Percentiles rank a stretch among this genome's conserved stretches.
These are phyloP conservation scores for Lutjanus argentimaculatus DNA, from an alignment of 2,797 vertebrate species.

Conservation along the genomic window DNA sequence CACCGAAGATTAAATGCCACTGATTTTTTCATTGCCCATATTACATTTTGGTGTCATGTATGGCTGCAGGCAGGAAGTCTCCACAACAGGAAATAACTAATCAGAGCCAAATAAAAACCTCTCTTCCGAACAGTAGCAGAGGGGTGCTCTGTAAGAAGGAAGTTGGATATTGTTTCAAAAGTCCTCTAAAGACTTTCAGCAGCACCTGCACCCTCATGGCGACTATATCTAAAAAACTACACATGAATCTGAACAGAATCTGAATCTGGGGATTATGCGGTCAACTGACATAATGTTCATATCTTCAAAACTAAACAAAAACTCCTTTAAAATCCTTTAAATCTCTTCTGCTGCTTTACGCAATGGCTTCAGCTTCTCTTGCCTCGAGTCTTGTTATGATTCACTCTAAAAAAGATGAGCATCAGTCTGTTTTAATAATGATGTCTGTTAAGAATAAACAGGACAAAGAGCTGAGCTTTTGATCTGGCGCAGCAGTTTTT, in stretches of 20 bases:
- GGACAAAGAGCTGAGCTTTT: conserved; percentile 42
- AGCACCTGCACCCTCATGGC: background rate
- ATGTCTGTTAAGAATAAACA: conserved; percentile 58
- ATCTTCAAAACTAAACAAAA: background rate
- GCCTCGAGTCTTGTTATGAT: background rate
- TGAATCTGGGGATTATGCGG: background rate
- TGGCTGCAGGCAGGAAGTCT: conserved; percentile 34
- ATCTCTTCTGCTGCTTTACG: conserved; percentile 20
- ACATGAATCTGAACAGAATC: background rate
- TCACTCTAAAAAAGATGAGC: conserved; percentile 9
- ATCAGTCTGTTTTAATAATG: conserved; percentile 45
- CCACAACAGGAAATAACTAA: conserved; percentile 51
- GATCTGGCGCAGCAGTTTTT: conserved; percentile 45
- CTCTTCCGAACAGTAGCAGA: conserved; percentile 20
- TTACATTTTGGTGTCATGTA: conserved; percentile 29
- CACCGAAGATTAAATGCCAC: background rate
- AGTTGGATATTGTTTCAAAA: background rate
- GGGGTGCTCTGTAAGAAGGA: conserved; percentile 3
- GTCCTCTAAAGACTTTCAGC: background rate
- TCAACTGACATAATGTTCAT: background rate
- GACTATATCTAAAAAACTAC: background rate
- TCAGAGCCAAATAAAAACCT: conserved; percentile 22
- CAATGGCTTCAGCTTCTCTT: conserved; percentile 9
- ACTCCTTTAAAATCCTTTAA: background rate
- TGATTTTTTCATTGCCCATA: conserved; percentile 16